Percentiles rank a stretch among this genome's conserved stretches.
Evolutionary conservation across 37 sponge, comb jelly and placozoan species (phyloP).

Genomic region (Hormiphora californensis): DNA sequence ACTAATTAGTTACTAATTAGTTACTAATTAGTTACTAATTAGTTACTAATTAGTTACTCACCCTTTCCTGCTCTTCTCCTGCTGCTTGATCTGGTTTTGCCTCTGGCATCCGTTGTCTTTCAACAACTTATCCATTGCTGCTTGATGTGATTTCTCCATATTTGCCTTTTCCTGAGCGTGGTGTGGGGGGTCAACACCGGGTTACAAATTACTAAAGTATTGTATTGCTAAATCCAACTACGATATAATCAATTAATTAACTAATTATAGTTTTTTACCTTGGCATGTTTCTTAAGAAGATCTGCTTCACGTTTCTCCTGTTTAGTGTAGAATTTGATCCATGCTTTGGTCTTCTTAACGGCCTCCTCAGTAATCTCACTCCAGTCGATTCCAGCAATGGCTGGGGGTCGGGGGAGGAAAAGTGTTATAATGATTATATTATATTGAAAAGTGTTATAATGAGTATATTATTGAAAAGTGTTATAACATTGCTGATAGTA

Average conservation of each 20-base stretch:
- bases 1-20: too few relatives aligned
- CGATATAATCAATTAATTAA: too few relatives aligned
- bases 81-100: not conserved
- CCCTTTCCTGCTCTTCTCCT: constrained; percentile 40
- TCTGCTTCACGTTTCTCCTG: not conserved
- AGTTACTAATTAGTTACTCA: too few relatives aligned
- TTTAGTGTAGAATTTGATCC: not conserved
- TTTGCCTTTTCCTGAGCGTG: constrained; percentile 19
- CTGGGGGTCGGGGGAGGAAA: too few relatives aligned
- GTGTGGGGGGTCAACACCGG: too few relatives aligned
- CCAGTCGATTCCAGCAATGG: constrained; percentile 38
- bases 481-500: too few relatives aligned
- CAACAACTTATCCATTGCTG: constrained; percentile 4
- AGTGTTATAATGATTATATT: too few relatives aligned
- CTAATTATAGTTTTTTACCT: too few relatives aligned
- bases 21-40: too few relatives aligned
- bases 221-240: too few relatives aligned
- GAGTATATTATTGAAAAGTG: not conserved
- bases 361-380: constrained; percentile 36
- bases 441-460: too few relatives aligned
- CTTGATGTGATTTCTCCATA: not conserved
- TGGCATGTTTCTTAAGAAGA: not conserved
- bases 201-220: too few relatives aligned
- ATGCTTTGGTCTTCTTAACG: constrained; percentile 27
- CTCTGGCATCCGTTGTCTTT: not conserved